These are phyloP conservation scores for Drosophila peninsularis DNA, from an alignment of 2,888 invertebrate species.

Conservation along the genomic window DNA sequence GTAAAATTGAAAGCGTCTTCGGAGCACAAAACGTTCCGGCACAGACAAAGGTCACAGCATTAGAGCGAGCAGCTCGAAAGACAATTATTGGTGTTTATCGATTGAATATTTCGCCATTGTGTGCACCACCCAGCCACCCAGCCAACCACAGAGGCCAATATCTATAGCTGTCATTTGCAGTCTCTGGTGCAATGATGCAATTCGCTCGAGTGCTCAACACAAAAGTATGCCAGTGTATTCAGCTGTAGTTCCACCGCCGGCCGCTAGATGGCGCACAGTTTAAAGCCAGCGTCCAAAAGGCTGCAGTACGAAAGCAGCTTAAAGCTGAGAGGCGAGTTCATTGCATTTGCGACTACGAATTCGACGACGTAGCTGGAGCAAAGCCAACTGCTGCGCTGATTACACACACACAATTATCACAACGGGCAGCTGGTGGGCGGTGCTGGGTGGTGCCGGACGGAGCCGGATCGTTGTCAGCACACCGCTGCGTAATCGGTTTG, in stretches of 20 bases:
- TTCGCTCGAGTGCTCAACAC: neutral
- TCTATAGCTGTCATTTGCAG: slow-evolving; percentile 59
- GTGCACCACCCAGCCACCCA: neutral
- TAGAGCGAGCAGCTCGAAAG: slow-evolving; percentile 13
- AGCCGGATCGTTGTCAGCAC: slow-evolving; percentile 24
- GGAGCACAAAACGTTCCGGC: slow-evolving; percentile 7
- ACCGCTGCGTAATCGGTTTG: slow-evolving; percentile 78
- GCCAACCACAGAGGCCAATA: neutral
- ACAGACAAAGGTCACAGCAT: slow-evolving; percentile 59
- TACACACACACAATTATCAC: slow-evolving; percentile 64
- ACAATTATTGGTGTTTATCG: slow-evolving; percentile 52
- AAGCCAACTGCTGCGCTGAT: slow-evolving; percentile 44
- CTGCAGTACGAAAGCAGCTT: slow-evolving; percentile 36
- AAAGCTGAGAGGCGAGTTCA: slow-evolving; percentile 52
- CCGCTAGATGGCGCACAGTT: slow-evolving; percentile 24
- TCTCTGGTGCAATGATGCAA: neutral
- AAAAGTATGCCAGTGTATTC: slow-evolving; percentile 24
- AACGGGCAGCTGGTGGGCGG: slow-evolving; percentile 36
- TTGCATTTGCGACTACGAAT: slow-evolving; percentile 49
- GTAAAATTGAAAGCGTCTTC: slow-evolving; percentile 3
- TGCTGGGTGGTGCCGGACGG: slow-evolving; percentile 1
- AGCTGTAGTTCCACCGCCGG: neutral
- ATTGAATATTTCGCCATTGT: slow-evolving; percentile 52
- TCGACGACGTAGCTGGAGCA: slow-evolving; percentile 10
- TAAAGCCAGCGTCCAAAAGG: slow-evolving; percentile 55